A percentile compares a stretch with the other conserved stretches of the same genome.
These are phyloP conservation scores for Girardinichthys multiradiatus DNA, from an alignment of 2,113 vertebrate genomes.

Conservation along the genomic window DNA sequence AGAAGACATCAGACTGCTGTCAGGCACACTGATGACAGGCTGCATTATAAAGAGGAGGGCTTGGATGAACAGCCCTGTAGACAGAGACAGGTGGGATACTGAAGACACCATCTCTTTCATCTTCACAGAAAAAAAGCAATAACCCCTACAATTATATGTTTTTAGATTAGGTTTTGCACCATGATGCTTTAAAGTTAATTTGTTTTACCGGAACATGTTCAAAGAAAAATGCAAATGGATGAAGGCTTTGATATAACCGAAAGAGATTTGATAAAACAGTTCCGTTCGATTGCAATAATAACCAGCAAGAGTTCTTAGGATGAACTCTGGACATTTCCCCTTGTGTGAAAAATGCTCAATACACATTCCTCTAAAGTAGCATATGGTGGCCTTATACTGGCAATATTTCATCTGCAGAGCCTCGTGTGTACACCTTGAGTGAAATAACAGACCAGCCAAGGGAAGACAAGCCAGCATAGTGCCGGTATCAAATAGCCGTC, in stretches of 20 bases:
- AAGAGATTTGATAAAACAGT: conserved; percentile 39
- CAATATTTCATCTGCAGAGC: conserved; percentile 61
- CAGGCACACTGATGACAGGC: conserved; percentile 48
- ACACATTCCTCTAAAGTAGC: conserved; percentile 43
- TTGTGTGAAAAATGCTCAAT: conserved; percentile 30
- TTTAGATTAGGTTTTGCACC: conserved; percentile 9
- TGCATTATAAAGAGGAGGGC: conserved; percentile 39
- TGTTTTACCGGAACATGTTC: conserved; percentile 10
- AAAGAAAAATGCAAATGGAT: conserved; percentile 32
- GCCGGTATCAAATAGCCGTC: conserved; percentile 71
- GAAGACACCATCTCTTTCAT: conserved; percentile 32
- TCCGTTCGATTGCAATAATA: conserved; percentile 35
- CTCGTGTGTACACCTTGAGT: conserved; percentile 63
- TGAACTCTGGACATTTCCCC: conserved; percentile 51
- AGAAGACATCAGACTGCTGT: conserved; percentile 63
- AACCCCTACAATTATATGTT: conserved; percentile 35
- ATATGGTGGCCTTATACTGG: conserved; percentile 50
- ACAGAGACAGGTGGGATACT: conserved; percentile 39
- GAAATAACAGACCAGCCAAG: conserved; percentile 72
- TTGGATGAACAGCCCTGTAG: conserved; percentile 13
- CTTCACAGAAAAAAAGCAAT: conserved; percentile 17
- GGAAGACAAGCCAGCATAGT: conserved; percentile 61
- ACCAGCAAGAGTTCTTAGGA: conserved; percentile 36
- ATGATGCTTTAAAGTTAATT: conserved; percentile 18
- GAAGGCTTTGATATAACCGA: conserved; percentile 12